These are phyloP conservation scores for Planococcus citri DNA, from an alignment of 1,140 invertebrate genomes.

Conservation along the genomic window DNA sequence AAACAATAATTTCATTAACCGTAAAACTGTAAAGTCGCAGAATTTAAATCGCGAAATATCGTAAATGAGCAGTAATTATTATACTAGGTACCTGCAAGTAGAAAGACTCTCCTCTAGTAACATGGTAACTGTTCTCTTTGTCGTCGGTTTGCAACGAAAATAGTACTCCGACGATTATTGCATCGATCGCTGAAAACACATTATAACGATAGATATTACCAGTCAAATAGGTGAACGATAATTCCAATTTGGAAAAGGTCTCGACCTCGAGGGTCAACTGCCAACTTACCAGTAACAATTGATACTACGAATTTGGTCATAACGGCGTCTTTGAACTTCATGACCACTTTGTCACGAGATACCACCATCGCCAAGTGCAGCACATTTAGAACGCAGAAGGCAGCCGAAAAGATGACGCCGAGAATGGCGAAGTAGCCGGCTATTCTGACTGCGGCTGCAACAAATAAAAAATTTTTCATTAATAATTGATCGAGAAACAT, in stretches of 20 bases:
- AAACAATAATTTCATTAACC: neutral
- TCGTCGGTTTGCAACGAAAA: slow-evolving; percentile 71
- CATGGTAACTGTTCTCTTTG: slow-evolving; percentile 50
- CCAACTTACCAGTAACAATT: slow-evolving; percentile 54
- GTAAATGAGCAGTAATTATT: neutral
- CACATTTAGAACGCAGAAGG: slow-evolving; percentile 61
- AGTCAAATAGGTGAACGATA: too few relatives aligned
- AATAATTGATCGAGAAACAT: neutral
- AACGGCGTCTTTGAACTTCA: slow-evolving; percentile 58
- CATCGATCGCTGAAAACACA: slow-evolving; percentile 33
- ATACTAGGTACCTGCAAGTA: slow-evolving; percentile 59
- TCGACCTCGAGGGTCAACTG: too few relatives aligned
- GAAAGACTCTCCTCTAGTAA: slow-evolving; percentile 64
- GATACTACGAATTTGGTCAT: slow-evolving; percentile 62
- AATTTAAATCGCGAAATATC: neutral
- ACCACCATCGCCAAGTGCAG: slow-evolving; percentile 72
- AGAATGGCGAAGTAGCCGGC: slow-evolving; percentile 59
- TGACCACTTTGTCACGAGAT: slow-evolving; percentile 60
- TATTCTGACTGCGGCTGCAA: slow-evolving; percentile 61
- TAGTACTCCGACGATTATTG: slow-evolving; percentile 59
- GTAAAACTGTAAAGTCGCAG: neutral
- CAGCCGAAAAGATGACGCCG: slow-evolving; percentile 52
- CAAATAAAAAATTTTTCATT: slow-evolving; percentile 30
- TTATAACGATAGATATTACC: neutral
- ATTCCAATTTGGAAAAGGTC: too few relatives aligned